A percentile compares a stretch with the other conserved stretches of the same genome.
phyloP scores from a whole-genome alignment of 2,797 vertebrate genomes.

The Microhierax caerulescens region DNA sequence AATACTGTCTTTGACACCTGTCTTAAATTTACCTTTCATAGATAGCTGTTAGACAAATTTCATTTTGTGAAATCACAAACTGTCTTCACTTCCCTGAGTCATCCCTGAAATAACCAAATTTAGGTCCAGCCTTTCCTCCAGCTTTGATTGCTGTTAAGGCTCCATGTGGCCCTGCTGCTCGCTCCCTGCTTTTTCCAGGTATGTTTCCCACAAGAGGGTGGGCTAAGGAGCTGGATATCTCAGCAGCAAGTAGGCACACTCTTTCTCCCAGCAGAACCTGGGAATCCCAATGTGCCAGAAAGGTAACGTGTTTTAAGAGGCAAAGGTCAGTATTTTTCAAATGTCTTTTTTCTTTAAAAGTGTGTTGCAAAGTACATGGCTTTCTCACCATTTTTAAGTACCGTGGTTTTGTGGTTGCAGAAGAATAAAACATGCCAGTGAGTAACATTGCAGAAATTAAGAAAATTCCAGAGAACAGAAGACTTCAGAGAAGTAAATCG shows the following conservation, averaged over 20 bases:
- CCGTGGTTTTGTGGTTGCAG: background rate
- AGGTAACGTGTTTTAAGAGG: background rate
- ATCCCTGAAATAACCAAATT: background rate
- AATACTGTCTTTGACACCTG: background rate
- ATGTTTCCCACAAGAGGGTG: background rate
- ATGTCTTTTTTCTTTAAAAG: background rate
- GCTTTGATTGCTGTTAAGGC: background rate
- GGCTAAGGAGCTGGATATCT: background rate
- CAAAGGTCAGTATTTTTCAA: background rate
- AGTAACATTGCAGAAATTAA: background rate
- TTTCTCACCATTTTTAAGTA: background rate
- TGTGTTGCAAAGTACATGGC: background rate
- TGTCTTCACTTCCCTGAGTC: background rate
- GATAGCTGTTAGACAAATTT: background rate
- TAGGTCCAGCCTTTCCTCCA: background rate
- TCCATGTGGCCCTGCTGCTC: background rate
- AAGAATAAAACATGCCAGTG: background rate
- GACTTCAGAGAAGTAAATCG: background rate
- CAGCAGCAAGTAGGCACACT: background rate
- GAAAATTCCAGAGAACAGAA: background rate
- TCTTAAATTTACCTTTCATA: background rate
- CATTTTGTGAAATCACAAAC: background rate
- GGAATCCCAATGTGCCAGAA: accelerated
- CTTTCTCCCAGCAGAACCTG: background rate
- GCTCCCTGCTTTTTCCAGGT: background rate